These are phyloP conservation scores for Orthosia gothica DNA, from an alignment of 2,888 invertebrate genomes.

Conservation along the genomic window DNA sequence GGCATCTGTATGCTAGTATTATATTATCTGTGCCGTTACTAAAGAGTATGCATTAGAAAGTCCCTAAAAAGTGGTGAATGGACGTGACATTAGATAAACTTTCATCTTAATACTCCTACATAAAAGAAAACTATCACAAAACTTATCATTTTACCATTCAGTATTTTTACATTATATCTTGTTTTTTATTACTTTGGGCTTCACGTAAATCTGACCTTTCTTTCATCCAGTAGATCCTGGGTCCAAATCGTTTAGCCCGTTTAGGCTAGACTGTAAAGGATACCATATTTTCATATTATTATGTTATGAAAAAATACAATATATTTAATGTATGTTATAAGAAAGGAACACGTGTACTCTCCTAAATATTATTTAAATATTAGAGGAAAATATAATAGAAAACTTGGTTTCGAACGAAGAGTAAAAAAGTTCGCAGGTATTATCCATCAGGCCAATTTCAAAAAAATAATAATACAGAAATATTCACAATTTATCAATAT, in stretches of 20 bases:
- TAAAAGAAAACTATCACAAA: slow-evolving; percentile 31
- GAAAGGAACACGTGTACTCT: neutral
- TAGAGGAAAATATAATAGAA: neutral
- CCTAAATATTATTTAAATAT: neutral
- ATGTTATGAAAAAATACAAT: neutral
- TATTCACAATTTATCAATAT: neutral
- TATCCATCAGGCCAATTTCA: no score
- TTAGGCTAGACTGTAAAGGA: neutral
- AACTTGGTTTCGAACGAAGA: neutral
- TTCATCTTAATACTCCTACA: neutral
- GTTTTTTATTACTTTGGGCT: slow-evolving; percentile 32
- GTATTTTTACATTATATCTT: slow-evolving; percentile 26
- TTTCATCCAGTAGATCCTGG: slow-evolving; percentile 27
- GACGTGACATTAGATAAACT: no score
- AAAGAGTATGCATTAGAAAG: no score
- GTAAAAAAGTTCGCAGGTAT: no score
- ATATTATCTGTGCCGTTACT: no score
- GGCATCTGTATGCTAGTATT: no score
- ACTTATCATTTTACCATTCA: slow-evolving; percentile 35
- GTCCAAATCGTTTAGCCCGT: slow-evolving; percentile 27
- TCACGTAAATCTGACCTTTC: slow-evolving; percentile 35
- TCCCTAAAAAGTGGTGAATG: no score
- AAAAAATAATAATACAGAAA: no score
- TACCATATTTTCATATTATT: slow-evolving; percentile 18
- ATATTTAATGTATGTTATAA: neutral